Base-by-base conservation (phyloP, 2,888 invertebrate genomes). In the Caenorhabditis doughertyi region DNA sequence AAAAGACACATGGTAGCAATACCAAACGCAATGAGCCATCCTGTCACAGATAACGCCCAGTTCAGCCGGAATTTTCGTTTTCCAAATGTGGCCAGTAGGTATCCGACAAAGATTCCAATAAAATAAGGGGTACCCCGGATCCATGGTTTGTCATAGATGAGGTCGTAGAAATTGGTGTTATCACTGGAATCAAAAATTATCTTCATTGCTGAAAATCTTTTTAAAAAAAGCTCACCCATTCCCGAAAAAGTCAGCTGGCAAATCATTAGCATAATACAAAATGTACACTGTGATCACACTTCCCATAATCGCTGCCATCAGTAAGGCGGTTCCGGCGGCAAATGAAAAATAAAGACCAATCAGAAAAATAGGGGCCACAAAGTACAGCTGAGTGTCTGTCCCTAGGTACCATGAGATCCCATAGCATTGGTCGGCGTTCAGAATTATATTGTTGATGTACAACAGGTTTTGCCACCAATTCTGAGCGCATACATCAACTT, bases 121-220 rank as follows among this genome's bases (percentile, higher is more conserved):
- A 92, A 79, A 83, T 92, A 93, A 0, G 92, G 92, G 1, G 92
- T 92, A 68, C 92, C 90, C 27, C 93, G 87, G 58, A 90, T 89
- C 90, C 91, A 93, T 0, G 93, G 92, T 51, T 88, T 90, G 42
- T 90, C 85, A 84, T 93, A 93, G 21, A 90, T 76, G 8, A 80
- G 23, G 25, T 85, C 42, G 62, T 83, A 81, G 68, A 80, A 87
- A 23, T 83, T 11, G 58, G 35, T 49, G 23, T 39, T 51, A 18
- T 67, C 67, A 9, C 76, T 76, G 39, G 11, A 42, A 60, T n/a
- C n/a, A n/a, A n/a, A n/a, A n/a, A n/a, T n/a, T n/a, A n/a, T n/a
- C n/a, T n/a, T n/a, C n/a, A n/a, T n/a, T n/a, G n/a, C n/a, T n/a
- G n/a, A n/a, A n/a, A n/a, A n/a, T n/a, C n/a, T n/a, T n/a, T n/a